phyloP scores from a whole-genome alignment of 2,888 invertebrate genomes.

The Napeogenes sylphis region DNA sequence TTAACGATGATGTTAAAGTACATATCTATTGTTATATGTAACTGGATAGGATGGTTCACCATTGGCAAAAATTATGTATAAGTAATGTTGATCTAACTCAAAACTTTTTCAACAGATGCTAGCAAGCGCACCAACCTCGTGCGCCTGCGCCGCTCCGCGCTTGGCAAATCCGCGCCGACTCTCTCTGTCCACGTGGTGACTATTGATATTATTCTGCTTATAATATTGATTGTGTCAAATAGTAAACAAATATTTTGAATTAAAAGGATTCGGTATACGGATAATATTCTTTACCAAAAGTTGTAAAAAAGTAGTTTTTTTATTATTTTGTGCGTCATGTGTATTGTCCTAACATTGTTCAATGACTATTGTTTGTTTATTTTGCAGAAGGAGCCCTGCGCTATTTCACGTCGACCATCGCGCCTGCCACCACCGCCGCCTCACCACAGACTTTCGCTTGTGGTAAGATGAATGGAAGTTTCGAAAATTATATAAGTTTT shows the following conservation, averaged over 20 bases:
- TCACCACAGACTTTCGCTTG: constrained; percentile 70
- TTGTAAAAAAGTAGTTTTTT: too few species aligned
- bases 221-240: too few species aligned
- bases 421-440: constrained; percentile 72
- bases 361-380: not conserved
- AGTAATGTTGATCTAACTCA: not conserved
- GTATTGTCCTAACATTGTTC: too few species aligned
- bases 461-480: constrained; percentile 49
- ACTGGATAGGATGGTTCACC: not conserved
- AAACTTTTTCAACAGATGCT: constrained; percentile 51
- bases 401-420: constrained; percentile 68
- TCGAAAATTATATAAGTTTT: not conserved
- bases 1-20: too few species aligned
- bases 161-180: constrained; percentile 97
- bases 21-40: too few species aligned
- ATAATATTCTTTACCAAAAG: too few species aligned
- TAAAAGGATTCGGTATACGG: too few species aligned
- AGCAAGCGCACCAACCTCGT: constrained; percentile 82
- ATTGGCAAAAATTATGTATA: not conserved
- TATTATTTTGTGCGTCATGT: not conserved
- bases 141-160: constrained; percentile 90
- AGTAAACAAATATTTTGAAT: too few species aligned
- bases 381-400: constrained; percentile 67
- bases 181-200: constrained; percentile 87
- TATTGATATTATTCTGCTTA: constrained; percentile 11